A percentile compares a stretch with the other conserved stretches of the same genome.
Evolutionary conservation across 1,140 invertebrate genomes (phyloP).

Genomic region (Watersipora subatra): DNA sequence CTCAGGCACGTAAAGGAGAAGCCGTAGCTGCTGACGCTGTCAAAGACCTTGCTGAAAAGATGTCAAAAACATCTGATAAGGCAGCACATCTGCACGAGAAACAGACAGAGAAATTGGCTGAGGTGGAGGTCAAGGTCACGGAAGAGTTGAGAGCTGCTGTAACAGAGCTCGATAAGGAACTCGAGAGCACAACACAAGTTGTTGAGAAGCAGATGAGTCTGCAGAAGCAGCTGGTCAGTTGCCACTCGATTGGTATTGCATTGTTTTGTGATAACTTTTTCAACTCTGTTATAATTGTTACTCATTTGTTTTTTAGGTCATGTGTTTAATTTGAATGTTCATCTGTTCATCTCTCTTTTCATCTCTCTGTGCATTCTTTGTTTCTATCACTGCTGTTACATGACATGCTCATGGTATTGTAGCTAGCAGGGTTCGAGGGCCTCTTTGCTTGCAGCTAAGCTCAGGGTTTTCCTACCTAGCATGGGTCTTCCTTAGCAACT

Average conservation of each 20-base stretch:
- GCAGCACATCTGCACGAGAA: conserved; percentile 15
- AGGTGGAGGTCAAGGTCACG: conserved; percentile 19
- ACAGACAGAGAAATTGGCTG: conserved; percentile 20
- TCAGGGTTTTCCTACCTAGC: too few relatives aligned
- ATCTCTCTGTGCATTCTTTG: too few relatives aligned
- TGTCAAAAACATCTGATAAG: neutral
- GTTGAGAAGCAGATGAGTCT: conserved; percentile 21
- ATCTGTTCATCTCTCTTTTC: too few relatives aligned
- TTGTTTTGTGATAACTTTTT: too few relatives aligned
- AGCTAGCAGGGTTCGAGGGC: too few relatives aligned
- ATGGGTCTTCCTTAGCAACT: too few relatives aligned
- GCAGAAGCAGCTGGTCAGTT: conserved; percentile 29
- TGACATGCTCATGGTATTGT: too few relatives aligned
- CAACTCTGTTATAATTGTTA: too few relatives aligned
- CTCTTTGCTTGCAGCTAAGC: too few relatives aligned
- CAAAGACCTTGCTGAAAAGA: neutral
- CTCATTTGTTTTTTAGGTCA: neutral
- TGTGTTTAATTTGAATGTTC: too few relatives aligned
- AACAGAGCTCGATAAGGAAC: conserved; percentile 17
- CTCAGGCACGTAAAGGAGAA: neutral
- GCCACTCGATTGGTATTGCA: too few relatives aligned
- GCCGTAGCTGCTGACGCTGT: neutral
- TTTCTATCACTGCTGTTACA: too few relatives aligned
- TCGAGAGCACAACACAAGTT: conserved; percentile 12
- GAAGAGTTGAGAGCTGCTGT: conserved; percentile 12